Evolutionary conservation across 1,140 invertebrate species (phyloP).

Genomic region (Drosophila miranda): DNA sequence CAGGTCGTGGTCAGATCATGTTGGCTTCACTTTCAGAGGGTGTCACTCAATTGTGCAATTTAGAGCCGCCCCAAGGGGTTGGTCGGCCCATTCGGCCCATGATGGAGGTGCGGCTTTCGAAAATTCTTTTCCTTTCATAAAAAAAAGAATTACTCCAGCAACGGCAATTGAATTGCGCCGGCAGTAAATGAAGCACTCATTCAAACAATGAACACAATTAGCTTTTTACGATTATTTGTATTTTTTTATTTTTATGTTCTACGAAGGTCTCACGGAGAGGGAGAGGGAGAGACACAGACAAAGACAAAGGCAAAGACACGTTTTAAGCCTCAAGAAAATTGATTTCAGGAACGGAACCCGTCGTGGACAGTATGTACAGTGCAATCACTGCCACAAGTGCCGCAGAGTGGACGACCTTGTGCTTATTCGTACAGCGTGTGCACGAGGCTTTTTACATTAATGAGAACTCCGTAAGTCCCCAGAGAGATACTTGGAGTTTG

Average conservation of each 20-base stretch:
- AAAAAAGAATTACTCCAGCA: background rate
- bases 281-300: background rate
- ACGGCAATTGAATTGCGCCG: slow-evolving; percentile 40
- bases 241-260: slow-evolving; percentile 25
- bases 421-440: slow-evolving; percentile 38
- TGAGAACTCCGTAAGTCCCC: slow-evolving; percentile 48
- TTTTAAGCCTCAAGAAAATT: slow-evolving; percentile 15
- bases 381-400: slow-evolving; percentile 56
- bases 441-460: slow-evolving; percentile 45
- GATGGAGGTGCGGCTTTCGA: slow-evolving; percentile 21
- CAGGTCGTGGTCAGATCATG: slow-evolving; percentile 43
- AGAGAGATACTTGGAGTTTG: slow-evolving; percentile 37
- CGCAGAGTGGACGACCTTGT: slow-evolving; percentile 59
- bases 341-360: slow-evolving; percentile 42
- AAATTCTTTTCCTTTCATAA: slow-evolving; percentile 27
- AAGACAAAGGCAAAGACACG: slow-evolving; percentile 35
- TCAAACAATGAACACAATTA: slow-evolving; percentile 41
- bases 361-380: slow-evolving; percentile 18
- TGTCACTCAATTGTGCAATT: slow-evolving; percentile 59
- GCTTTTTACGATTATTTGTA: slow-evolving; percentile 41
- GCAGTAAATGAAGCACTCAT: slow-evolving; percentile 5
- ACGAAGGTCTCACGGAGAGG: slow-evolving; percentile 9
- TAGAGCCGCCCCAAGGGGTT: slow-evolving; percentile 20
- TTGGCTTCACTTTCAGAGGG: slow-evolving; percentile 23
- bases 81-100: background rate